Percentiles rank a stretch among this genome's conserved stretches.
phyloP scores from a whole-genome alignment of 2,888 invertebrate species.

The Scaptodrosophila latifasciaeformis region DNA sequence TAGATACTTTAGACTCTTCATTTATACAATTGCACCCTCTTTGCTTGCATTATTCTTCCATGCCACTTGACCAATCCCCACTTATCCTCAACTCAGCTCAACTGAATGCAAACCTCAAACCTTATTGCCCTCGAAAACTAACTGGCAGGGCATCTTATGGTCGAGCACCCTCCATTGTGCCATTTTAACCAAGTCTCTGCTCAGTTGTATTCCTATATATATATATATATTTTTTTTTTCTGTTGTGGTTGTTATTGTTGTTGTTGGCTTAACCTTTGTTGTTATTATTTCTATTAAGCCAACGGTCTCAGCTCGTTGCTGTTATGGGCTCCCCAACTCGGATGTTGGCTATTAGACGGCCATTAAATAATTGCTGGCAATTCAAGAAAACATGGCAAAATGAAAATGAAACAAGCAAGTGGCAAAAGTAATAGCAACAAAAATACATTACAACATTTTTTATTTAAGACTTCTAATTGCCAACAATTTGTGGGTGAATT shows the following conservation, averaged over 20 bases:
- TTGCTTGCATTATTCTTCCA: no score
- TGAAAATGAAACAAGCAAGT: conserved; percentile 19
- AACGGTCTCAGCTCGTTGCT: conserved; percentile 4
- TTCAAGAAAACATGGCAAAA: conserved; percentile 40
- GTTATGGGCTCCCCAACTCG: conserved; percentile 59
- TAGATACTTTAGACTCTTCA: no score
- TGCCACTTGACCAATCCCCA: no score
- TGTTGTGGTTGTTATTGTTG: conserved; percentile 15
- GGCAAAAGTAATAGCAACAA: conserved; percentile 19
- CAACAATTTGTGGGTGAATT: conserved; percentile 40
- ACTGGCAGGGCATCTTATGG: not conserved
- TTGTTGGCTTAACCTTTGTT: conserved; percentile 7
- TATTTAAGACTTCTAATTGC: conserved; percentile 56
- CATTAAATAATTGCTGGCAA: conserved; percentile 67
- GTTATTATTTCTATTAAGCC: conserved; percentile 14
- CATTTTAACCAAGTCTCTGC: no score
- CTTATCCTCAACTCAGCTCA: no score
- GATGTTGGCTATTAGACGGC: conserved; percentile 64
- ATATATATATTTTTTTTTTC: conserved; percentile 39
- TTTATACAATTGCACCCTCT: no score
- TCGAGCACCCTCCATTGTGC: not conserved
- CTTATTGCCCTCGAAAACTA: no score
- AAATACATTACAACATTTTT: conserved; percentile 12
- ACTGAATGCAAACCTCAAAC: no score
- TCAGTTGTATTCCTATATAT: no score